Percentiles rank a stretch among this genome's conserved stretches.
phyloP scores from a whole-genome alignment of 2,797 vertebrate genomes.

The Sternotherus odoratus region DNA sequence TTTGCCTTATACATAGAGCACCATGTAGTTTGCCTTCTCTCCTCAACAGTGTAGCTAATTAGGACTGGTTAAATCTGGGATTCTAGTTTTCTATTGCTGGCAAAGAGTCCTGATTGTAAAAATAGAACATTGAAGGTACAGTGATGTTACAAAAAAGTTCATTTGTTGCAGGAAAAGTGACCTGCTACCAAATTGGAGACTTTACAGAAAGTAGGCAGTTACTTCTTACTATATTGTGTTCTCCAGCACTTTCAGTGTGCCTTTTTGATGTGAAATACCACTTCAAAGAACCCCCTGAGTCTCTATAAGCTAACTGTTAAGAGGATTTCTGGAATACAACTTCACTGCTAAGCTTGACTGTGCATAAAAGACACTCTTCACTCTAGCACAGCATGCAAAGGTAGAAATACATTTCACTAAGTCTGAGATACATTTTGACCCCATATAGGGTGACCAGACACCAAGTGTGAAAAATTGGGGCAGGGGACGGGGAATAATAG shows the following conservation, averaged over 20 bases:
- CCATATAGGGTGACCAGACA: not conserved
- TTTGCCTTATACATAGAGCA: not conserved
- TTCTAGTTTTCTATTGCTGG: conserved; percentile 24
- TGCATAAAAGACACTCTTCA: not conserved
- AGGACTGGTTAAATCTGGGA: conserved; percentile 38
- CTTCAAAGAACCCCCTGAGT: not conserved
- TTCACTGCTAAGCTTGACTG: not conserved
- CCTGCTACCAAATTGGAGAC: not conserved
- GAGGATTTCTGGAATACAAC: not conserved
- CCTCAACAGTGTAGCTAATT: conserved; percentile 19
- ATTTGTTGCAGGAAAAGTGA: conserved; percentile 14
- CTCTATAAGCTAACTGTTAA: conserved; percentile 42
- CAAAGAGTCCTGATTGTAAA: not conserved
- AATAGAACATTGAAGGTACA: conserved; percentile 31
- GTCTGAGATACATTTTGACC: conserved; percentile 4
- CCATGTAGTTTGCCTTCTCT: conserved; percentile 43
- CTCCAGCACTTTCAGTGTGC: conserved; percentile 15
- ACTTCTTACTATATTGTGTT: not conserved
- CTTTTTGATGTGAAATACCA: not conserved
- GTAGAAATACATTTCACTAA: conserved; percentile 30
- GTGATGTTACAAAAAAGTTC: not conserved
- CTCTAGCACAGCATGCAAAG: not conserved
- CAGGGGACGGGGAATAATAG: too few species aligned
- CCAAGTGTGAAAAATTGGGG: too few species aligned
- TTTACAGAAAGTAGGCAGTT: not conserved